Conservation (phyloP, 2,888 invertebrate species). For the Nephrotoma appendiculata region DNA sequence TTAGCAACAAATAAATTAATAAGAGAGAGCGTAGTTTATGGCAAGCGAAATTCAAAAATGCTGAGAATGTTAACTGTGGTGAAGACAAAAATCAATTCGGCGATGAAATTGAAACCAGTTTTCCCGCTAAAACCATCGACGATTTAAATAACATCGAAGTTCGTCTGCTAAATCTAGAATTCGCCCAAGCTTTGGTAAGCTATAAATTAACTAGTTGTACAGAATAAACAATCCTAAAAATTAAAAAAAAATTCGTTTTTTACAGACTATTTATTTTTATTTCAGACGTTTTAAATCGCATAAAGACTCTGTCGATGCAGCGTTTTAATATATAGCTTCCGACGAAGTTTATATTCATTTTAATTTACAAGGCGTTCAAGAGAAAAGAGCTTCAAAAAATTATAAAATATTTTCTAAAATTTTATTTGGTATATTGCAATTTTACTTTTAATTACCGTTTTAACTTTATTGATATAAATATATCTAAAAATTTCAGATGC, state of each 20-base stretch:
- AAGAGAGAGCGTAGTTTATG: background rate
- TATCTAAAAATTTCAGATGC: background rate
- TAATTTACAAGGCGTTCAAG: background rate
- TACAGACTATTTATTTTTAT: background rate
- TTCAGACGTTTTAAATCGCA: background rate
- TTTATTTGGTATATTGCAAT: background rate
- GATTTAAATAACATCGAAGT: background rate
- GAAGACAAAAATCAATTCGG: background rate
- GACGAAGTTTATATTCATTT: background rate
- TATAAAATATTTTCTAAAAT: background rate
- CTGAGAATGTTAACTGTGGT: background rate
- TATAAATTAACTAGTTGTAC: background rate
- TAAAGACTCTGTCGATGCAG: background rate
- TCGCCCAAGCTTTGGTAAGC: background rate
- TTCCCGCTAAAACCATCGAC: background rate
- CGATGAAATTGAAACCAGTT: background rate
- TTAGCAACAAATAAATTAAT: background rate
- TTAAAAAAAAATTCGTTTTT: background rate
- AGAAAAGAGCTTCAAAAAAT: background rate
- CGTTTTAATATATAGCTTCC: background rate
- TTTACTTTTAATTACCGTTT: background rate
- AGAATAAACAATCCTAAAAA: background rate
- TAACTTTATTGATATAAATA: background rate
- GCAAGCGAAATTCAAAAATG: background rate
- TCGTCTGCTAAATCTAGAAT: background rate